These are phyloP conservation scores for Nephrotoma appendiculata DNA, from an alignment of 2,888 invertebrate genomes.

Conservation along the genomic window DNA sequence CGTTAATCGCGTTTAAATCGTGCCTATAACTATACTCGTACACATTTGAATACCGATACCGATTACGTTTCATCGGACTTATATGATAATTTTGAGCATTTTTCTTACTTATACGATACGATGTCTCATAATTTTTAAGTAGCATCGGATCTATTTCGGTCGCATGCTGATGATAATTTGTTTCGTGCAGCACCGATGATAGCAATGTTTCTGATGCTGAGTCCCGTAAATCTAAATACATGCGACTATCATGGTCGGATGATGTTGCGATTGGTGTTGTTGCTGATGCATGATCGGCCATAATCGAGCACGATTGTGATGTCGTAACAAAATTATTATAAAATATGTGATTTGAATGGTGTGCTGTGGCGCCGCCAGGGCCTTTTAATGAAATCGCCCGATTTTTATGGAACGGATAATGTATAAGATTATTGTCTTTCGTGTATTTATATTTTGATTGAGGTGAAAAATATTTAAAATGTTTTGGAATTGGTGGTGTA, in stretches of 20 bases:
- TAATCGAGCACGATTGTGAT: background rate
- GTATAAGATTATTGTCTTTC: constrained; percentile 14
- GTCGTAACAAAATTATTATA: constrained; percentile 4
- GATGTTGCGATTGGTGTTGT: background rate
- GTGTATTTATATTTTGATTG: constrained; percentile 17
- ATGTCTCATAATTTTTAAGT: constrained; percentile 15
- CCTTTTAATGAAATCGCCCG: constrained; percentile 26
- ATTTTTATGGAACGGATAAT: constrained; percentile 30
- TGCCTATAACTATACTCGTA: constrained; percentile 34
- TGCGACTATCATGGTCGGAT: constrained; percentile 19
- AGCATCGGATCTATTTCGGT: constrained; percentile 24
- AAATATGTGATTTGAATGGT: constrained; percentile 18
- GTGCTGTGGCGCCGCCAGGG: constrained; percentile 13
- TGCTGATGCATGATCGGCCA: background rate
- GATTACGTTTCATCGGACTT: constrained; percentile 28
- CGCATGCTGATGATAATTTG: constrained; percentile 26
- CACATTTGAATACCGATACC: constrained; percentile 31
- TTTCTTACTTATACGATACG: constrained; percentile 32
- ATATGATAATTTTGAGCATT: constrained; percentile 33
- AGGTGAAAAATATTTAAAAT: constrained; percentile 32
- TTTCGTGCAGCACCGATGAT: constrained; percentile 21
- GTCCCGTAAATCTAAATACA: constrained; percentile 29
- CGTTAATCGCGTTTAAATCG: constrained; percentile 33
- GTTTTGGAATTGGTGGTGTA: constrained; percentile 21
- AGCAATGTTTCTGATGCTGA: constrained; percentile 31